Conservation (phyloP, 2,113 vertebrate genomes). For the Leptocoma aspasia region DNA sequence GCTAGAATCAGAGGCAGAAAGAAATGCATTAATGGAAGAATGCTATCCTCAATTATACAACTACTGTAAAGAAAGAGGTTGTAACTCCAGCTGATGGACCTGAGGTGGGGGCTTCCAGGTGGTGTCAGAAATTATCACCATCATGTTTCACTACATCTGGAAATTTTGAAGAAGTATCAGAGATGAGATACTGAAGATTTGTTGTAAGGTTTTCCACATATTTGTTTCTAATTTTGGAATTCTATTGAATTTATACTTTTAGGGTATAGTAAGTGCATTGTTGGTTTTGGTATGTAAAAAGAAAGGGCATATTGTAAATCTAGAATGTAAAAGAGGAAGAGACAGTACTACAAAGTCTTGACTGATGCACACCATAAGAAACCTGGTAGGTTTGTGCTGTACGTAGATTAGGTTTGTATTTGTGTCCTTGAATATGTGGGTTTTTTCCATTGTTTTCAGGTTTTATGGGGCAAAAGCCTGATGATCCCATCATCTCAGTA, state of each 20-base stretch:
- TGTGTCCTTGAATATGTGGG: background rate
- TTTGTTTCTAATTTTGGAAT: background rate
- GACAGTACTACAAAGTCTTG: background rate
- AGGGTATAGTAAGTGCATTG: background rate
- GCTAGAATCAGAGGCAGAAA: conserved; percentile 67
- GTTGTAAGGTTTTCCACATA: conserved; percentile 21
- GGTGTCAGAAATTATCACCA: conserved; percentile 45
- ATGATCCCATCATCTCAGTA: conserved; percentile 48
- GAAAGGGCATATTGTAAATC: background rate
- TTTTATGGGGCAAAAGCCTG: conserved; percentile 64
- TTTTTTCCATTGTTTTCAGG: background rate
- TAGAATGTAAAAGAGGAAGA: background rate
- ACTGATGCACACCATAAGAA: background rate
- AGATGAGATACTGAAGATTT: conserved; percentile 47
- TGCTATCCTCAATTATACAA: conserved; percentile 57
- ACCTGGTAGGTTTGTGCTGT: background rate
- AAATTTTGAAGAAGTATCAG: conserved; percentile 55
- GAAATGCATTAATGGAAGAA: conserved; percentile 58
- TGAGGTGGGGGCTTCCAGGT: conserved; percentile 52
- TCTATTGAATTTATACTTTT: background rate
- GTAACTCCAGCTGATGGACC: conserved; percentile 64
- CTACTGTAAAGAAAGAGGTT: conserved; percentile 65
- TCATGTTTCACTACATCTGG: conserved; percentile 31
- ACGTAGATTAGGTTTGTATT: background rate
- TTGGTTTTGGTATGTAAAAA: background rate